Percentiles rank a stretch among this genome's conserved stretches.
Conservation (phyloP, 2,797 vertebrate species). For the Rhyacichthys aspro region DNA sequence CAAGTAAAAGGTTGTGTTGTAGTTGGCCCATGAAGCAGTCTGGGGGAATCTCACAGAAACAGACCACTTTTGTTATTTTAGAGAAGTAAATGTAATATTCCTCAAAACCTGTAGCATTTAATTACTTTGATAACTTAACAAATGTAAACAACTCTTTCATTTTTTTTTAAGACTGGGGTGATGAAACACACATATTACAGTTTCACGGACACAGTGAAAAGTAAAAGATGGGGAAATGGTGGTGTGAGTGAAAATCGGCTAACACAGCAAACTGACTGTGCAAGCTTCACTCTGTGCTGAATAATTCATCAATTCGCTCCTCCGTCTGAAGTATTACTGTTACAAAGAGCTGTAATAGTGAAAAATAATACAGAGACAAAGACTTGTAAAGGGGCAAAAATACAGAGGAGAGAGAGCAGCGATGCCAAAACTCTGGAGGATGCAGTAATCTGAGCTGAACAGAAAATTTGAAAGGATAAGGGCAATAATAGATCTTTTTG, state of each 20-base stretch:
- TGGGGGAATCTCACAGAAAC: slow-evolving; percentile 12
- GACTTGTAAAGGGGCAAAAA: slow-evolving; percentile 15
- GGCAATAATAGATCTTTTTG: not conserved
- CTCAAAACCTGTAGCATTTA: no score
- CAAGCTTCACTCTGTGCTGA: slow-evolving; percentile 60
- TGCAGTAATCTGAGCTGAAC: slow-evolving; percentile 16
- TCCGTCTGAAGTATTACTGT: slow-evolving; percentile 49
- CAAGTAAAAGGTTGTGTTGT: not conserved
- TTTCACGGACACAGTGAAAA: slow-evolving; percentile 16
- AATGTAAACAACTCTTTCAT: no score
- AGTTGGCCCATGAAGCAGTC: not conserved
- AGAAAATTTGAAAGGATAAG: not conserved
- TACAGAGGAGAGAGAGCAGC: slow-evolving; percentile 22
- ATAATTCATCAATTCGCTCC: slow-evolving; percentile 69
- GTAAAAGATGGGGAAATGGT: not conserved
- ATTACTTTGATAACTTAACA: no score
- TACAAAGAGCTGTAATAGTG: slow-evolving; percentile 54
- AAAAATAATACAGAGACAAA: slow-evolving; percentile 41
- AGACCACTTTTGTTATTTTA: not conserved
- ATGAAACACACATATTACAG: not conserved
- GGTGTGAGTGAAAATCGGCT: slow-evolving; percentile 45
- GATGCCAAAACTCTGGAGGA: slow-evolving; percentile 20
- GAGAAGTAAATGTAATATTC: not conserved
- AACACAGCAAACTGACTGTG: slow-evolving; percentile 67
- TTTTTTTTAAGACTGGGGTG: no score